These are phyloP conservation scores for Eulithis testata DNA, from an alignment of 2,888 invertebrate species.

Conservation along the genomic window DNA sequence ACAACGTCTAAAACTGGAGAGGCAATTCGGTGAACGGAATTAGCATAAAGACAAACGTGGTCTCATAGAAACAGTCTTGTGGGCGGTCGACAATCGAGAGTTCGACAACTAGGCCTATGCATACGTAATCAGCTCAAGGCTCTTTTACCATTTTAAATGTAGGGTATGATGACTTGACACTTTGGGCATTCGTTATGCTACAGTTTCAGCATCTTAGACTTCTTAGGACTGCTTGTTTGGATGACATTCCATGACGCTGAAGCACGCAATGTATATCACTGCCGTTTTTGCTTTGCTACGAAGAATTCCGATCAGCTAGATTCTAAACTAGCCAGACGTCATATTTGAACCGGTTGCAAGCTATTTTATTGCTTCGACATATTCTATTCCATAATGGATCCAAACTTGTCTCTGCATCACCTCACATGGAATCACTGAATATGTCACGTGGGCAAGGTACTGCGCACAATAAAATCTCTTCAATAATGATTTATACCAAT, in stretches of 20 bases:
- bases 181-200: slow-evolving; percentile 25
- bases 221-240: neutral
- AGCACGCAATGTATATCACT: slow-evolving; percentile 1
- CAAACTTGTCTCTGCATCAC: slow-evolving; percentile 26
- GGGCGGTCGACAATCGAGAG: slow-evolving; percentile 54
- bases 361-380: slow-evolving; percentile 24
- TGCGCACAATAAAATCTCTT: slow-evolving; percentile 36
- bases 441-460: slow-evolving; percentile 25
- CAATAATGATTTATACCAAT: slow-evolving; percentile 34
- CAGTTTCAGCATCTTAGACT: neutral
- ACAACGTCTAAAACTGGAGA: slow-evolving; percentile 58
- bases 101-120: slow-evolving; percentile 51
- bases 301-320: slow-evolving; percentile 18
- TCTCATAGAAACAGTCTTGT: slow-evolving; percentile 56
- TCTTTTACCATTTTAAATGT: slow-evolving; percentile 58
- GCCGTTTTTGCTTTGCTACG: slow-evolving; percentile 14
- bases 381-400: slow-evolving; percentile 22
- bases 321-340: slow-evolving; percentile 32
- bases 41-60: slow-evolving; percentile 60
- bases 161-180: slow-evolving; percentile 55
- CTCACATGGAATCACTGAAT: slow-evolving; percentile 21
- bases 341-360: slow-evolving; percentile 40
- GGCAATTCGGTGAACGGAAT: slow-evolving; percentile 57
- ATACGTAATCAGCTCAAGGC: slow-evolving; percentile 61
- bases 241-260: slow-evolving; percentile 1